Conservation (phyloP, 2,888 invertebrate genomes). For the Sepioteuthis lessoniana region DNA sequence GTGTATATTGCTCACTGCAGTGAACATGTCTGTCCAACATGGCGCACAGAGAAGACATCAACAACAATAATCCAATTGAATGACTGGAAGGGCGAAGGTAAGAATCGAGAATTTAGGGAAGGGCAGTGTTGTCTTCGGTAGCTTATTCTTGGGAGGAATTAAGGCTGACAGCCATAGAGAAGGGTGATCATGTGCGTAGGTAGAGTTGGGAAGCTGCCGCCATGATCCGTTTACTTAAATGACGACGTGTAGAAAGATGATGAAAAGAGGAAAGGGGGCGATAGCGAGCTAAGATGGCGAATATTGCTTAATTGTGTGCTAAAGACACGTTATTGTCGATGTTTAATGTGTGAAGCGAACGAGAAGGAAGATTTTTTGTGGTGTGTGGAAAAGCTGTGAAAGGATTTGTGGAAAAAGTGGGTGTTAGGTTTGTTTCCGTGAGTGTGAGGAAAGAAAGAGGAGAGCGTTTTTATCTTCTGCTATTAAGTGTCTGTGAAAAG, state of each 20-base stretch:
- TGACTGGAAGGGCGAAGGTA: background rate
- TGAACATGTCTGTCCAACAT: background rate
- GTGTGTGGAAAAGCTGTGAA: background rate
- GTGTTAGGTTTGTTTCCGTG: background rate
- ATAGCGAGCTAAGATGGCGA: background rate
- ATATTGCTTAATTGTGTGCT: background rate
- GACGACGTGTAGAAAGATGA: background rate
- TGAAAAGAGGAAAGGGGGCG: background rate
- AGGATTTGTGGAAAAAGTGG: background rate
- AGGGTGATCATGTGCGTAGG: background rate
- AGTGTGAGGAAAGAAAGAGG: background rate
- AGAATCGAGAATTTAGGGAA: background rate
- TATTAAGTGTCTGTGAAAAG: background rate
- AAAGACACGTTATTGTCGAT: background rate
- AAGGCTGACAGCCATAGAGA: background rate
- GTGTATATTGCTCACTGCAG: background rate
- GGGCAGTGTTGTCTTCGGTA: background rate
- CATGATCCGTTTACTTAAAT: background rate
- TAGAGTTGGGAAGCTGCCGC: background rate
- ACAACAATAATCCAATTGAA: slow-evolving; percentile 2
- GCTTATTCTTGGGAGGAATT: background rate
- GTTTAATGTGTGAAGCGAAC: background rate
- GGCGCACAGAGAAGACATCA: background rate
- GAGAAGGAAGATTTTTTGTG: background rate
- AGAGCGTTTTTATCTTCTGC: background rate